Conservation (phyloP, 2,113 vertebrate species). For the Elgaria multicarinata region DNA sequence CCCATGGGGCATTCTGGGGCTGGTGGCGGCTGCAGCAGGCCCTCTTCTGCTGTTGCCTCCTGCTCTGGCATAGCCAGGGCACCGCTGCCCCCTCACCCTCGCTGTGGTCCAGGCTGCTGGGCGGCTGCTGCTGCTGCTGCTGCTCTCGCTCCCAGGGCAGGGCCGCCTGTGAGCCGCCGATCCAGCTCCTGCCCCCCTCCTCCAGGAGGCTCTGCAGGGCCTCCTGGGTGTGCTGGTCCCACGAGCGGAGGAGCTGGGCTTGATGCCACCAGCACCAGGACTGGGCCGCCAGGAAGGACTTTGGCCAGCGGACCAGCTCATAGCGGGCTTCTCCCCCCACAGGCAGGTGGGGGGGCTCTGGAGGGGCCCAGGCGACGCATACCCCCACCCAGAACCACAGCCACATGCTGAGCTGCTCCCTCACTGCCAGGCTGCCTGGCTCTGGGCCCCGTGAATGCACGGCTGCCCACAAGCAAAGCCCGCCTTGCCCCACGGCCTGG, state of each 20-base stretch:
- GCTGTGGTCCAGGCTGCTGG: background rate
- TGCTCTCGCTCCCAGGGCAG: background rate
- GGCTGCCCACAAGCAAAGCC: background rate
- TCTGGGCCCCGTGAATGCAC: background rate
- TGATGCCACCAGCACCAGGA: background rate
- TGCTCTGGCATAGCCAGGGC: background rate
- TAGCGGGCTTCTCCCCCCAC: background rate
- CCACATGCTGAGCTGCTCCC: background rate
- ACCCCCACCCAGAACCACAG: background rate
- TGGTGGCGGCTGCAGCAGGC: no score
- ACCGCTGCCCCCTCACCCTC: background rate
- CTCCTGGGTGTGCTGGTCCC: background rate
- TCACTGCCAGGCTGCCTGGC: background rate
- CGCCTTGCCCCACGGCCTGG: background rate
- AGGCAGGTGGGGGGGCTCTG: background rate
- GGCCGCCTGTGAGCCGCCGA: background rate
- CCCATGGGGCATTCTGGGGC: no score
- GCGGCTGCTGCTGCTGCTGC: no score
- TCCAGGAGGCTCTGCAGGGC: background rate
- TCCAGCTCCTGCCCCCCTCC: background rate
- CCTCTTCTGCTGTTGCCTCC: background rate
- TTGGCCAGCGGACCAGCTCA: background rate
- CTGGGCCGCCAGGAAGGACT: background rate
- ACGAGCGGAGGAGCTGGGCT: conserved; percentile 11
- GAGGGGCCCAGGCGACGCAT: background rate